phyloP scores from a whole-genome alignment of 1,140 invertebrate species.

The Akabosia matsudoensis region DNA sequence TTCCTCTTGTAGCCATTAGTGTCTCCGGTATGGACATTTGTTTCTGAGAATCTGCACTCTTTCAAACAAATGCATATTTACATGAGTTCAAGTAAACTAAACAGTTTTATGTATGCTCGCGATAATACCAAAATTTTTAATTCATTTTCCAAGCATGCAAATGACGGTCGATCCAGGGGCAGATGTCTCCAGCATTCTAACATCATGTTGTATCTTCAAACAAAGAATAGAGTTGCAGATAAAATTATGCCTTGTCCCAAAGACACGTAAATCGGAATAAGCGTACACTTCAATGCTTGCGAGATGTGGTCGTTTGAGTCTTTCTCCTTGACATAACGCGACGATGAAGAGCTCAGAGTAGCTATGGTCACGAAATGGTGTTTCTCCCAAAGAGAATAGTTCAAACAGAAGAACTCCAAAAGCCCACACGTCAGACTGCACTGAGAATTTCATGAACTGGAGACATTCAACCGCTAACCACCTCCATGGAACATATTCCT shows the following conservation, averaged over 20 bases:
- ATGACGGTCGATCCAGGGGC: slow-evolving; percentile 16
- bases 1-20: too few species aligned
- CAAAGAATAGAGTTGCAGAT: neutral
- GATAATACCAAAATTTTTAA: neutral
- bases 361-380: slow-evolving; percentile 38
- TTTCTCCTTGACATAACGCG: slow-evolving; percentile 1
- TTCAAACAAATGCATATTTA: too few species aligned
- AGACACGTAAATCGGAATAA: neutral
- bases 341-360: slow-evolving; percentile 21
- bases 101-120: too few species aligned
- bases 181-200: neutral
- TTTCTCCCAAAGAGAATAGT: slow-evolving; percentile 52
- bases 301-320: neutral
- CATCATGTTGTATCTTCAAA: slow-evolving; percentile 27
- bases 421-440: slow-evolving; percentile 56
- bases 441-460: slow-evolving; percentile 52
- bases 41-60: too few species aligned
- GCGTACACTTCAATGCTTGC: slow-evolving; percentile 18
- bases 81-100: too few species aligned
- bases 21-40: too few species aligned
- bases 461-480: slow-evolving; percentile 57
- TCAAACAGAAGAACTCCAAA: slow-evolving; percentile 55
- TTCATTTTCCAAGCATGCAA: neutral
- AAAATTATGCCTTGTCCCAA: neutral
- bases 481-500: slow-evolving; percentile 51